Evolutionary conservation across 1,140 invertebrate species (phyloP).

Genomic region (Tyrophagus putrescentiae): DNA sequence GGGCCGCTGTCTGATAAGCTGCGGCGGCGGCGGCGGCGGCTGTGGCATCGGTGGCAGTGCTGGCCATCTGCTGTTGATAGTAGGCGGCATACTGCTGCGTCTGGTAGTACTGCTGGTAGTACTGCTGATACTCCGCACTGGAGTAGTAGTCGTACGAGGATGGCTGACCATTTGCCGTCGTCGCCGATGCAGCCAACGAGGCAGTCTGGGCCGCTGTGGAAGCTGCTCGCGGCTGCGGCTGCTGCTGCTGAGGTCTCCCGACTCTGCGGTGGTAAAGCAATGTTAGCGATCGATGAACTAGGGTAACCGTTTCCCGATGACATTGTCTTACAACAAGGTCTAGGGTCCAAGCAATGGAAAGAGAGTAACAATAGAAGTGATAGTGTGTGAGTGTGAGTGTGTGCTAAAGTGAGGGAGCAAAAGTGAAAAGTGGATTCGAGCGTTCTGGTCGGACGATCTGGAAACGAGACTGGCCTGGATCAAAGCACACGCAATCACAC

Average conservation of each 20-base stretch:
- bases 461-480: too few species aligned
- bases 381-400: too few species aligned
- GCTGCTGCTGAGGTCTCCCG: background rate
- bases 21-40: too few species aligned
- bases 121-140: constrained; percentile 10
- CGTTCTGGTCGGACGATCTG: too few species aligned
- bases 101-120: constrained; percentile 16
- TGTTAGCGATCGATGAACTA: constrained; percentile 6
- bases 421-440: too few species aligned
- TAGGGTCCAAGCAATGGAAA: background rate
- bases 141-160: background rate
- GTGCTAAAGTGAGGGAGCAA: too few species aligned
- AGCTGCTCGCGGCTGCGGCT: background rate
- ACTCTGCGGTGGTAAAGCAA: constrained; percentile 13
- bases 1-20: too few species aligned
- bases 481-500: too few species aligned
- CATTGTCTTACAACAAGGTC: constrained; percentile 6
- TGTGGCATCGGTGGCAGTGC: too few species aligned
- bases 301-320: background rate
- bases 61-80: too few species aligned
- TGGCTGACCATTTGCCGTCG: too few species aligned
- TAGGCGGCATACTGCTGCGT: background rate
- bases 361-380: too few species aligned
- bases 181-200: background rate
- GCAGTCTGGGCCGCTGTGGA: background rate